Evolutionary conservation across 2,888 invertebrate species (phyloP), one percentile per base, ranked within the genome.

Genomic region (Agapostemon virescens): DNA sequence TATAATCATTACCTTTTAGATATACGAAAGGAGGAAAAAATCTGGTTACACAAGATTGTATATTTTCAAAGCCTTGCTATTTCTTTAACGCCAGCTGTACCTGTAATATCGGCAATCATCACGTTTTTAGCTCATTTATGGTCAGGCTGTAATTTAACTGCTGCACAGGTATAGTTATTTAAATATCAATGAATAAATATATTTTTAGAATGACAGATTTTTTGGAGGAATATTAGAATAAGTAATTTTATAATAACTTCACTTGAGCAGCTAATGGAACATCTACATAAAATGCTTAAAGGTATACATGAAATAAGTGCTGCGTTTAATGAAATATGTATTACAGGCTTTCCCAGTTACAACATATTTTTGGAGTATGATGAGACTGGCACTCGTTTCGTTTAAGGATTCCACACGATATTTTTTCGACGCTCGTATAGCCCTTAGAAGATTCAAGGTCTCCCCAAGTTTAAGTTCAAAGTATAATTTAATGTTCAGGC

Each of bases 1-100:
- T 26, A 26, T 55, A 55, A 55, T 26, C 3, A 63, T 61, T 26
- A 11, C 72, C 52, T 79, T 84, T 6, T 87, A 95, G 95, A 92
- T 73, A 92, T 94, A 66, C 93, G 95, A 64, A 89, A 90, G 7
- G 90, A 92, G 36, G 95, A 95, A 87, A 92, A 93, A 82, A 87
- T 88, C 2, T 91, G 93, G 79, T 89, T 95, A 17, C 93, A 94
- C 86, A 94, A 93, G 87, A 93, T 94, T 73, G 94, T 94, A 7
- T 95, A 94, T 84, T 93, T 94, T 1, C 94, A 95, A 88, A 95
- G 95, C 87, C 90, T 95, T 67, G 94, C 94, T 81, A 93, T 94
- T 69, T 94, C 95, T 0, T 91, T 94, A 76, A 94, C 95, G 20
- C 94, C 94, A n/a, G 93, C 95, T 45, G 93, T 95, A n/a, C 95